phyloP scores from a whole-genome alignment of 1,140 invertebrate species.

The Leptinotarsa defecta region DNA sequence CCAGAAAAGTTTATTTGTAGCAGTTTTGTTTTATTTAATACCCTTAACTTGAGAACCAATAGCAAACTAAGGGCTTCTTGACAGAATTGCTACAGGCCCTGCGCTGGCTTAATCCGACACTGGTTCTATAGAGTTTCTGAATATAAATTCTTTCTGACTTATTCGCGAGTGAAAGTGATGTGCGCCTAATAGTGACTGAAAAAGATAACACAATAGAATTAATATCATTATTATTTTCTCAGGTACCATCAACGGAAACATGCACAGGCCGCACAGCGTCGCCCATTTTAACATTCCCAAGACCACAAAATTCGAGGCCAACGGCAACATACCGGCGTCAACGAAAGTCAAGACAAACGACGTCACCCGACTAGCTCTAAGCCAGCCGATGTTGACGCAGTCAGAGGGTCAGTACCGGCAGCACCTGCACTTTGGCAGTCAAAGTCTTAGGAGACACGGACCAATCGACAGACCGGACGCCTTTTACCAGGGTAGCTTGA shows the following conservation, averaged over 20 bases:
- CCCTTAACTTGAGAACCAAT: too few species aligned
- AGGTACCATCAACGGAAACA: constrained; percentile 19
- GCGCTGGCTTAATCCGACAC: too few species aligned
- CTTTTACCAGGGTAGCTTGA: constrained; percentile 82
- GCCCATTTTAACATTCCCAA: constrained; percentile 57
- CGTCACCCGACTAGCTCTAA: constrained; percentile 63
- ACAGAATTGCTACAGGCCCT: too few species aligned
- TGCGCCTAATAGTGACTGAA: too few species aligned
- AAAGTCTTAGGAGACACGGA: constrained; percentile 60
- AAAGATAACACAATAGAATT: not conserved
- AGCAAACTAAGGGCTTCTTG: too few species aligned
- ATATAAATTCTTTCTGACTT: too few species aligned
- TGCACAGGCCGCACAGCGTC: constrained; percentile 60
- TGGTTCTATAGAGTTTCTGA: too few species aligned
- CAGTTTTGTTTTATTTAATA: too few species aligned
- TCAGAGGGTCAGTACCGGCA: constrained; percentile 37
- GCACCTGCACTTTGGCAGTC: constrained; percentile 40
- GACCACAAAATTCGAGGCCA: constrained; percentile 41
- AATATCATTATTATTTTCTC: not conserved
- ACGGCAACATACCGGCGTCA: constrained; percentile 40
- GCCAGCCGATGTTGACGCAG: constrained; percentile 65
- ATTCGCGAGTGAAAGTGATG: too few species aligned
- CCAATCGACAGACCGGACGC: constrained; percentile 86
- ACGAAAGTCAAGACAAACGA: constrained; percentile 56
- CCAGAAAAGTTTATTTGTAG: too few species aligned